phyloP scores from a whole-genome alignment of 2,797 vertebrate species.

The Mormyrus hasselquistii region DNA sequence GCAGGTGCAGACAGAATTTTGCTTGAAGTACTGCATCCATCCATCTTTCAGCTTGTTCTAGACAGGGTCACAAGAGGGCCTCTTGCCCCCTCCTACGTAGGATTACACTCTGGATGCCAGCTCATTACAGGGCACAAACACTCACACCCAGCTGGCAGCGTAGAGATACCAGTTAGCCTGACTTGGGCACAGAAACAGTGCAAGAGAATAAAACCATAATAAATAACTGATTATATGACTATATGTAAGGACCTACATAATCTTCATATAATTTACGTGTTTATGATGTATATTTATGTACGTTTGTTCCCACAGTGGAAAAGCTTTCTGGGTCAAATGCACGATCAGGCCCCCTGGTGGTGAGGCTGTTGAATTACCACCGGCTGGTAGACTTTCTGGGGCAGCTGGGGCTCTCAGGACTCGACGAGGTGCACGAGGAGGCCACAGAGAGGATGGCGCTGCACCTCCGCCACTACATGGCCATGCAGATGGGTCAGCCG shows the following conservation, averaged over 20 bases:
- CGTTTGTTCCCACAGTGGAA: slow-evolving; percentile 17
- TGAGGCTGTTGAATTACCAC: slow-evolving; percentile 51
- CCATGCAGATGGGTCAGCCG: slow-evolving; percentile 34
- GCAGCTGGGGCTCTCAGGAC: slow-evolving; percentile 34
- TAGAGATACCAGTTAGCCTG: not conserved
- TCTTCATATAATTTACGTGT: not conserved
- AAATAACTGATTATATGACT: not conserved
- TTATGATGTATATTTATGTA: not conserved
- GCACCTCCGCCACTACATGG: slow-evolving; percentile 38
- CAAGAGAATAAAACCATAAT: not conserved
- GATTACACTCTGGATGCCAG: not conserved
- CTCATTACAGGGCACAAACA: not conserved
- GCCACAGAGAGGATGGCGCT: slow-evolving; percentile 29
- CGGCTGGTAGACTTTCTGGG: slow-evolving; percentile 40
- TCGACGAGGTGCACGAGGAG: slow-evolving; percentile 38
- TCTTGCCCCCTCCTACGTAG: not conserved
- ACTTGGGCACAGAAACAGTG: not conserved
- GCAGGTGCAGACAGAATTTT: not conserved
- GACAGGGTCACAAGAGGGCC: too few relatives aligned
- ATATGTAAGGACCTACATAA: not conserved
- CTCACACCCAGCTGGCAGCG: not conserved
- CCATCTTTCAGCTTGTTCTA: not conserved
- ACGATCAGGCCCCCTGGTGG: slow-evolving; percentile 37
- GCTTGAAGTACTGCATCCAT: not conserved
- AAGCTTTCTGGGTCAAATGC: slow-evolving; percentile 36